Percentiles rank a stretch among this genome's conserved stretches.
These are phyloP conservation scores for Planiliza haematocheilus DNA, from an alignment of 2,113 vertebrate species.

Conservation along the genomic window DNA sequence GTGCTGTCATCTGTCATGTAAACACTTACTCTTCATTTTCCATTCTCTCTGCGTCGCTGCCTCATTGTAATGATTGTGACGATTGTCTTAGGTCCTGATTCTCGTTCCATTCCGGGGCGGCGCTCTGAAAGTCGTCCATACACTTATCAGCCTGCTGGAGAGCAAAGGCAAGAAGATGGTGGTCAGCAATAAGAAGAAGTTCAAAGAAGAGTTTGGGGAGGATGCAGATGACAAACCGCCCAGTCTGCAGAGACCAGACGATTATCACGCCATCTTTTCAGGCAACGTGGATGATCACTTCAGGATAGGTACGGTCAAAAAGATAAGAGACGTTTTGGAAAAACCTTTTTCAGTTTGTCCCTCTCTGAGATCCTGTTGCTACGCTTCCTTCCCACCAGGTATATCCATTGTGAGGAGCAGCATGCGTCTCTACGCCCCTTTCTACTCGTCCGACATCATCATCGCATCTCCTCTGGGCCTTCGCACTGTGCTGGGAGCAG, in stretches of 20 bases:
- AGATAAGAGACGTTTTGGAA: neutral
- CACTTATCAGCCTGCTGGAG: conserved; percentile 90
- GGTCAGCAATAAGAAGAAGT: conserved; percentile 95
- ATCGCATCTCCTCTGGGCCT: conserved; percentile 95
- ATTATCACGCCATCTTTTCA: conserved; percentile 91
- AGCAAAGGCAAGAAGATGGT: conserved; percentile 88
- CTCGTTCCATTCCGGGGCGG: conserved; percentile 92
- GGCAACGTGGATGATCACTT: conserved; percentile 98
- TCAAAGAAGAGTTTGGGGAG: conserved; percentile 92
- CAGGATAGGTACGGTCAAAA: conserved; percentile 87
- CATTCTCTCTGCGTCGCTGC: neutral
- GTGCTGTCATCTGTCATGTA: neutral
- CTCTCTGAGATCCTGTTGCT: neutral
- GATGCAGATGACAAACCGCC: conserved; percentile 85
- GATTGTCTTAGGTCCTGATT: conserved; percentile 88
- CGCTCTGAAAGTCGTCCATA: conserved; percentile 88
- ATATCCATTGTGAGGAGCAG: conserved; percentile 90
- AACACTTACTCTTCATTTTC: neutral
- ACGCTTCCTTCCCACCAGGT: conserved; percentile 76
- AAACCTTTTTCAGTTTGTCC: neutral
- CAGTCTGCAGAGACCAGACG: conserved; percentile 91
- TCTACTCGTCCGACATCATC: conserved; percentile 97
- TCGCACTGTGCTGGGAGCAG: conserved; percentile 91
- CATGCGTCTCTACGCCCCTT: conserved; percentile 93
- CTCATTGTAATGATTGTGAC: neutral